These are phyloP conservation scores for Diglossa brunneiventris DNA, from an alignment of 2,113 vertebrate species.

Conservation along the genomic window DNA sequence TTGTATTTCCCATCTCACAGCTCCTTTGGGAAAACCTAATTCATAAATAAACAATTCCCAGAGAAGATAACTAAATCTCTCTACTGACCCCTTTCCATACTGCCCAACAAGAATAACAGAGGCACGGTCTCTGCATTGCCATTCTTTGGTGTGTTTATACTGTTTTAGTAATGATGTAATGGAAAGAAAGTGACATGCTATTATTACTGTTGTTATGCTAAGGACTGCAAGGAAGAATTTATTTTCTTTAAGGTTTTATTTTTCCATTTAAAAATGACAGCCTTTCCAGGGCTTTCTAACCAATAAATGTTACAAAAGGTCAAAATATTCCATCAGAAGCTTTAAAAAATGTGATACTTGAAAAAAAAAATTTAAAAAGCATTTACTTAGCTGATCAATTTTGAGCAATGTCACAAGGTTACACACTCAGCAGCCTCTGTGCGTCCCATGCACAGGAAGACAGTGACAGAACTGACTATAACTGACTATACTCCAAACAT, in stretches of 20 bases:
- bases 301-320: slow-evolving; percentile 12
- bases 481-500: background rate
- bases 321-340: slow-evolving; percentile 39
- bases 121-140: background rate
- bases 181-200: slow-evolving; percentile 69
- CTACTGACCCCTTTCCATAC: background rate
- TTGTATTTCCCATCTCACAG: slow-evolving; percentile 55
- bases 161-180: slow-evolving; percentile 69
- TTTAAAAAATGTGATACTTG: background rate
- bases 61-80: slow-evolving; percentile 23
- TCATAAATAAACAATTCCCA: slow-evolving; percentile 64
- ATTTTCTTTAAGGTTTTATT: slow-evolving; percentile 50
- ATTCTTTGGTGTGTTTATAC: slow-evolving; percentile 48
- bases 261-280: slow-evolving; percentile 62
- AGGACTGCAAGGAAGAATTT: slow-evolving; percentile 50
- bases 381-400: background rate
- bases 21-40: slow-evolving; percentile 67
- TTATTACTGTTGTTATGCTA: slow-evolving; percentile 17
- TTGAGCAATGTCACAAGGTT: background rate
- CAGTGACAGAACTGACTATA: background rate
- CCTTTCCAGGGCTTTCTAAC: slow-evolving; percentile 11
- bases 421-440: background rate
- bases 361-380: background rate
- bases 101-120: background rate
- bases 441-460: background rate